These are phyloP conservation scores for Monoplex corrugatus DNA, from an alignment of 2,888 invertebrate species.

Conservation along the genomic window DNA sequence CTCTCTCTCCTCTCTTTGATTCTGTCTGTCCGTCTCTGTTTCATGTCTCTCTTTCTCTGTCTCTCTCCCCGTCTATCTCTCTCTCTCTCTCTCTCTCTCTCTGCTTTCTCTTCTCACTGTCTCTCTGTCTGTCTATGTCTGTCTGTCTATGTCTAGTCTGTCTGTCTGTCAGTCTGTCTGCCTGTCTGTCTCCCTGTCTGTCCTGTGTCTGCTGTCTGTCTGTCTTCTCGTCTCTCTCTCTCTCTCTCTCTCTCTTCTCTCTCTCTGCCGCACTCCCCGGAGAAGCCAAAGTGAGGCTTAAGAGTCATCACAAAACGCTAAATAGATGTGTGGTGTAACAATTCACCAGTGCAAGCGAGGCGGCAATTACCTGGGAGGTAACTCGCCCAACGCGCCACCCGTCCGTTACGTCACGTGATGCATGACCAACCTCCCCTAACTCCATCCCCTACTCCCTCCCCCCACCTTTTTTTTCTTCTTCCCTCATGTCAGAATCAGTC, in stretches of 20 bases:
- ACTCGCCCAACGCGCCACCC: too few relatives aligned
- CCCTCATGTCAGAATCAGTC: not conserved
- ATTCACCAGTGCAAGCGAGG: too few relatives aligned
- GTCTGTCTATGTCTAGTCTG: not conserved
- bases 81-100: not conserved
- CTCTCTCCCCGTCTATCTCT: slow-evolving; percentile 42
- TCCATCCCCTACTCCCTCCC: slow-evolving; percentile 21
- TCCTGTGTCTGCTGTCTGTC: not conserved
- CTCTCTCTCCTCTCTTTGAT: not conserved
- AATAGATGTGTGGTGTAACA: too few relatives aligned
- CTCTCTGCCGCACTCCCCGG: slow-evolving; percentile 15
- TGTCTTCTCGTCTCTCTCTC: slow-evolving; percentile 5
- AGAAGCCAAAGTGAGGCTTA: too few relatives aligned
- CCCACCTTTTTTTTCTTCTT: slow-evolving; percentile 18
- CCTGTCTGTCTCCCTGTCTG: not conserved
- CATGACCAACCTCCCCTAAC: not conserved
- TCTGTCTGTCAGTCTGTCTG: not conserved
- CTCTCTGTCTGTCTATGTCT: not conserved
- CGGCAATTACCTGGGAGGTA: too few relatives aligned
- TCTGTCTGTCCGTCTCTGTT: not conserved
- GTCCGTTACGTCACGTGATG: not conserved
- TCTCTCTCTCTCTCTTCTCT: slow-evolving; percentile 24
- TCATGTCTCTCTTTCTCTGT: not conserved
- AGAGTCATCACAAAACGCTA: too few relatives aligned
- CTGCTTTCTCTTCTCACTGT: not conserved